Evolutionary conservation across 2,888 invertebrate genomes (phyloP).

Genomic region (Torymus texanus): DNA sequence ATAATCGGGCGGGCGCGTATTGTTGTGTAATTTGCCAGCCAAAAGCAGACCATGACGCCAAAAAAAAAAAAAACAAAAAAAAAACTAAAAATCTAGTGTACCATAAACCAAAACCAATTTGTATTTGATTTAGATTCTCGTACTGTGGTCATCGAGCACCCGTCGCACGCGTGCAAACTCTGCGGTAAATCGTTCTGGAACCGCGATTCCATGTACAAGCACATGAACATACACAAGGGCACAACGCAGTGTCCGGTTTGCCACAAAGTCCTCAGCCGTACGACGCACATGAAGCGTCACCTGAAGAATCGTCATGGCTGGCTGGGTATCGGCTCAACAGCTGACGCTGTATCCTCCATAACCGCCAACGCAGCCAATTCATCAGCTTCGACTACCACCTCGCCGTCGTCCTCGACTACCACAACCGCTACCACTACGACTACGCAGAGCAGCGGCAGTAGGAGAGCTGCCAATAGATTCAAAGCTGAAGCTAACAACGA

Average conservation of each 20-base stretch:
- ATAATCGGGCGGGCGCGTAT: too few species aligned
- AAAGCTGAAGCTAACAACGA: neutral
- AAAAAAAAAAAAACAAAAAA: too few species aligned
- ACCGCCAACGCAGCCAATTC: conserved; percentile 59
- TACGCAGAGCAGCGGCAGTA: neutral
- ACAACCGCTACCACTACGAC: conserved; percentile 29
- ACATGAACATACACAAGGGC: conserved; percentile 77
- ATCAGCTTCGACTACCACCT: conserved; percentile 24
- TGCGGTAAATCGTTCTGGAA: conserved; percentile 76
- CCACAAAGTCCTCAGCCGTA: conserved; percentile 76
- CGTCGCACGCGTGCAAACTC: conserved; percentile 75
- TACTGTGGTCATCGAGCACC: conserved; percentile 75
- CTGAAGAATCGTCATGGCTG: conserved; percentile 74
- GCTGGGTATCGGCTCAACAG: conserved; percentile 67
- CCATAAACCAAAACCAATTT: conserved; percentile 40
- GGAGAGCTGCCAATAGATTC: too few species aligned
- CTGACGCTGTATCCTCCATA: conserved; percentile 60
- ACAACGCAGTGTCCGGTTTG: conserved; percentile 76
- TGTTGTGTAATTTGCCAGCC: too few species aligned
- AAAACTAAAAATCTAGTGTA: neutral
- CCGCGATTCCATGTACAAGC: conserved; percentile 76
- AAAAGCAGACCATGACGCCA: too few species aligned
- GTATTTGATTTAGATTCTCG: conserved; percentile 60
- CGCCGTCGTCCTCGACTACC: neutral
- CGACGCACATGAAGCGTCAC: conserved; percentile 74